Evolutionary conservation across 2,888 invertebrate species (phyloP), one percentile per base, ranked within the genome.

Genomic region (Silvanus unidentatus): DNA sequence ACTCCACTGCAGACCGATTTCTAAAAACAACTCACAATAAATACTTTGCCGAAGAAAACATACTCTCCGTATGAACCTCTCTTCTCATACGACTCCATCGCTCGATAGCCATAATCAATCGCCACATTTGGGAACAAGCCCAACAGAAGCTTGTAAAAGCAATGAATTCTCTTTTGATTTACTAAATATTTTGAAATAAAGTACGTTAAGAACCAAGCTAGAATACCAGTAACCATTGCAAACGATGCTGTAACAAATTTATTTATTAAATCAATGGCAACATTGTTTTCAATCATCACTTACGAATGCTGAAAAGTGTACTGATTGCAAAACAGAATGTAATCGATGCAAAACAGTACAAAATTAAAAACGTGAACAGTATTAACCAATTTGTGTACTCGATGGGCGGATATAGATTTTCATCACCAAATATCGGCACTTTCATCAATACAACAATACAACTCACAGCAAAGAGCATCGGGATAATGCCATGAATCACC

Each of bases 311-410:
- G 66, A 90, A 90, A 48, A 88, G 76, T 1, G 84, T 80, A 56
- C 88, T 86, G 47, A 91, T 69, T 73, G 86, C 79, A 64, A 91
- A 91, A 63, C 84, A 83, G 64, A 87, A 85, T 42, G 79, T 79
- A 54, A 89, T 86, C 39, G 79, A 77, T 28, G 84, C 76, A 35
- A 81, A 73, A 45, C 84, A 71, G 63, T 88, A 94, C 27, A 88
- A 65, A 3, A 86, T 57, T 6, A 93, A 57, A 61, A 86, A 87
- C 40, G 88, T 72, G 30, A 86, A 73, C 16, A 90, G 60, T 5
- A 88, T 75, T 0, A 76, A 68, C 56, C 81, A 79, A 51, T 82
- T 75, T 0, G 82, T 80, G 58, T 81, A 72, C 11, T 86, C 83
- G 41, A 92, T 78, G 2, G 90, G 82, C 0, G 84, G 75, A 53